phyloP scores from a whole-genome alignment of 2,113 vertebrate genomes.

The Cyprinodon brontotheroides region DNA sequence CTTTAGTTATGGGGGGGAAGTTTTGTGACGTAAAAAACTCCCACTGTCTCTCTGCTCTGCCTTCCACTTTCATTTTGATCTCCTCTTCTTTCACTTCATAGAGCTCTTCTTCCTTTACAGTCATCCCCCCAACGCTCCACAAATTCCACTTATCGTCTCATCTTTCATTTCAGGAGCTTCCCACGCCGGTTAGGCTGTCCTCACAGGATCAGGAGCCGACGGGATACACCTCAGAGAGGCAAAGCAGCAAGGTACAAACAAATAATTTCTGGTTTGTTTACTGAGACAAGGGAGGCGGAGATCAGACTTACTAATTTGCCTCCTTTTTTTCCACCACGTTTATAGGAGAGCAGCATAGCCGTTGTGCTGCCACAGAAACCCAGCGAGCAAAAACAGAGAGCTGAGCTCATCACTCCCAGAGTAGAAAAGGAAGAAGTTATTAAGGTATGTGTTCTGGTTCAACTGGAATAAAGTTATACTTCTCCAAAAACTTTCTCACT shows the following conservation, averaged over 20 bases:
- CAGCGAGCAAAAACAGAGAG: conserved; percentile 14
- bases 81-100: conserved; percentile 19
- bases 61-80: conserved; percentile 27
- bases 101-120: neutral
- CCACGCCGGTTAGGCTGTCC: conserved; percentile 74
- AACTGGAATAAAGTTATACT: neutral
- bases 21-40: conserved; percentile 20
- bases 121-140: neutral
- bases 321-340: neutral
- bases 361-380: conserved; percentile 38
- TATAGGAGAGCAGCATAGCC: conserved; percentile 53
- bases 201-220: conserved; percentile 71
- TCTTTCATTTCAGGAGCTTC: conserved; percentile 70
- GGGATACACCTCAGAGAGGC: conserved; percentile 53
- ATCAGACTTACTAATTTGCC: neutral
- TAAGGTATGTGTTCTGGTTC: conserved; percentile 57
- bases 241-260: conserved; percentile 72
- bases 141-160: conserved; percentile 22
- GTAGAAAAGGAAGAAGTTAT: conserved; percentile 66
- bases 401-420: conserved; percentile 5
- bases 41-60: conserved; percentile 8
- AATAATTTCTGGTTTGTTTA: neutral
- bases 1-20: conserved; percentile 22
- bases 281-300: neutral
- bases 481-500: neutral